phyloP scores from a whole-genome alignment of 2,888 invertebrate species.

The Gerris lacustris region DNA sequence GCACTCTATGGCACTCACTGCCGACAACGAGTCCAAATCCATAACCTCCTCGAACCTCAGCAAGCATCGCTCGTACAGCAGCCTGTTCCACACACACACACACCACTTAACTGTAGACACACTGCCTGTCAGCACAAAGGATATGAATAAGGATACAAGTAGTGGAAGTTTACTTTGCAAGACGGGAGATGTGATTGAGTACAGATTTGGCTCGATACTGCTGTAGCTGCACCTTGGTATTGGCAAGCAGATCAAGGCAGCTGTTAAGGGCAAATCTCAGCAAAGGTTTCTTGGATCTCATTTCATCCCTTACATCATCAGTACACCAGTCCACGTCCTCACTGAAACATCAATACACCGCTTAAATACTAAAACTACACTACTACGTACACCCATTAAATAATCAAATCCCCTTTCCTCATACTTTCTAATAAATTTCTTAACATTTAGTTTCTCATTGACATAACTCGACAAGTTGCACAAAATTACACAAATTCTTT shows the following conservation, averaged over 20 bases:
- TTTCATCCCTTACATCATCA: conserved; percentile 40
- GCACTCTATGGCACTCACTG: conserved; percentile 46
- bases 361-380: no score
- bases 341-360: conserved; percentile 32
- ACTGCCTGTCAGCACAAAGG: no score
- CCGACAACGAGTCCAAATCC: conserved; percentile 45
- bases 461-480: no score
- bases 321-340: conserved; percentile 45
- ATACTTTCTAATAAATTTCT: not conserved
- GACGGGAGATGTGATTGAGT: conserved; percentile 15
- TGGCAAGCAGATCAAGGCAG: conserved; percentile 37
- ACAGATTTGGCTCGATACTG: conserved; percentile 16
- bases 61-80: conserved; percentile 36
- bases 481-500: no score
- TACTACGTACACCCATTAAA: no score
- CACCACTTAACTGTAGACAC: no score
- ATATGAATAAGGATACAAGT: not conserved
- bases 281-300: conserved; percentile 45
- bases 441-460: conserved; percentile 1
- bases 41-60: conserved; percentile 41
- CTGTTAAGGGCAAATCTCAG: conserved; percentile 46
- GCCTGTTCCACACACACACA: conserved; percentile 28
- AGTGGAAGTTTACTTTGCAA: conserved; percentile 18
- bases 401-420: no score
- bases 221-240: conserved; percentile 16